Evolutionary conservation across 2,113 vertebrate genomes (phyloP), one percentile per base, ranked within the genome.

Genomic region (Anarhynchus alexandrinus): DNA sequence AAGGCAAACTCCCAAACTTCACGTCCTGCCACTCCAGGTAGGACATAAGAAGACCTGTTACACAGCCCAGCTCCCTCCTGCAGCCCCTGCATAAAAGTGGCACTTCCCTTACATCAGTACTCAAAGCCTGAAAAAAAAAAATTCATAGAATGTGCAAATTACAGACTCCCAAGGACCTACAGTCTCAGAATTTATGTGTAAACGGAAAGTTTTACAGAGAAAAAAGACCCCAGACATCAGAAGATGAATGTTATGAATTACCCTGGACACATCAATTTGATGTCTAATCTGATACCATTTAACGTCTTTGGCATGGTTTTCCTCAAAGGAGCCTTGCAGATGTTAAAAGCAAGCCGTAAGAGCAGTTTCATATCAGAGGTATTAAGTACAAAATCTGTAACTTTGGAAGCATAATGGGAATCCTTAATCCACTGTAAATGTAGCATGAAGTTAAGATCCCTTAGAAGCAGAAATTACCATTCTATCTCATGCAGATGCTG

Each of bases 161-260:
- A 70, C 7, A 52, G 30, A 66, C 4, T 62, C 7, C 3, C 57
- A 74, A 64, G 34, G 36, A 82, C 23, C 47, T 65, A 34, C 12
- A 47, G 4, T 51, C 42, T 78, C 61, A n/a, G 34, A 45, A 69
- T 22, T 74, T 25, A 27, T 3, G 11, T 32, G 58, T 54, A 76
- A 88, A 76, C 8, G 2, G 6, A 2, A 81, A 49, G 4, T 38
- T 82, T 47, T 61, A 18, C 38, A 73, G 19, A 36, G 27, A 25
- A 80, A 80, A 79, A 40, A 51, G n/a, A 1, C 0, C 4, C 0
- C 26, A 81, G 30, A 36, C 2, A 30, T 4, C 2, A 0, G 23
- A 80, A 82, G 4, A 82, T 27, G 0, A 82, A 42, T 55, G 26
- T 65, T 77, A 61, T 15, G 1, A 52, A 77, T 81, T 83, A 52